Base-by-base conservation (phyloP, 2,888 invertebrate species). In the Ganaspis brasiliensis region DNA sequence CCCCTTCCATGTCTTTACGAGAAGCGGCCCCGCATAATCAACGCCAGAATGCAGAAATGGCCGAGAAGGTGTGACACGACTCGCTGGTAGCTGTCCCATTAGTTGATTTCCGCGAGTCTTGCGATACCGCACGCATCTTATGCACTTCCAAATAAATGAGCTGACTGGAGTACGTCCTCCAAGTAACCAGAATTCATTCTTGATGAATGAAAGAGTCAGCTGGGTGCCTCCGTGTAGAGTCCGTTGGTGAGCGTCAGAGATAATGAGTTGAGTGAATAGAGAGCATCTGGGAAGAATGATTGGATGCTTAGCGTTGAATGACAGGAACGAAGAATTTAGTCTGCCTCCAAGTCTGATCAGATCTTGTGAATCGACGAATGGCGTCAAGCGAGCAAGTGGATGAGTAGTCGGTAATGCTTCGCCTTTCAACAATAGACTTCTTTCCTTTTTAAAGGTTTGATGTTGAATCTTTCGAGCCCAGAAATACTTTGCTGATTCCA, bases 1-100 rank as follows among this genome's bases (percentile, higher is more conserved):
- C 6, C 75, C 72, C 16, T 61, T 73, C 9, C 71, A 72, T 2
- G 59, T 71, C 12, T 49, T 55, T 0, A 76, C 19, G 10, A 31
- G n/a, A 6, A 79, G 40, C 8, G 78, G 76, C 12, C 85, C 86
- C 9, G 79, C 81, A 37, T 82, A n/a, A n/a, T n/a, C n/a, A n/a
- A n/a, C n/a, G n/a, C n/a, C n/a, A n/a, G n/a, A n/a, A n/a, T n/a
- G n/a, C n/a, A n/a, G n/a, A n/a, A n/a, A n/a, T n/a, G n/a, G n/a
- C n/a, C n/a, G n/a, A n/a, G n/a, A n/a, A n/a, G 45, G 45, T 14
- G 45, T 45, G 1, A 45, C 10, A 3, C n/a, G n/a, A 45, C n/a
- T 5, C 14, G 5, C 1, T 9, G 45, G 45, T 14, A 45, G 3
- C n/a, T 45, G n/a, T 4, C 45, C 45, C n/a, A 45, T 45, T 14